Conservation (phyloP, 2,113 vertebrate genomes). For the Hyaena hyaena region DNA sequence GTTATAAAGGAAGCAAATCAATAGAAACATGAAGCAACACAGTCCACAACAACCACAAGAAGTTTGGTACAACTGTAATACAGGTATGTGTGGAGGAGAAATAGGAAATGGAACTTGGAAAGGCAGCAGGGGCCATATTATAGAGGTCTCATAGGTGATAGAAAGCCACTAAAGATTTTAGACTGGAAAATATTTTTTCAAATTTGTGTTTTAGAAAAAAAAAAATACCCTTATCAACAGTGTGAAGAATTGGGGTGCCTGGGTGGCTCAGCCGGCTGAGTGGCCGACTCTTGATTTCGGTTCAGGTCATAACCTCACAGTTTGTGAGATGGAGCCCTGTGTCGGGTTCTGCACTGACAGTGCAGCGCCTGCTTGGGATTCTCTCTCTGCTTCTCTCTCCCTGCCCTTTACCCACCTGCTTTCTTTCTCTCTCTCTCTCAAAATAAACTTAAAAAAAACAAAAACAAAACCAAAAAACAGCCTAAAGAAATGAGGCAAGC, state of each 20-base stretch:
- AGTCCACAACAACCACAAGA: neutral
- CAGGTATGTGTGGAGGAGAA: neutral
- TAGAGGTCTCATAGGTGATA: neutral
- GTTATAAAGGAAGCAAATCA: constrained; percentile 13
- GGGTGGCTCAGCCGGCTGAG: too few relatives aligned
- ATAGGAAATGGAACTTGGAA: neutral
- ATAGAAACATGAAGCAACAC: neutral
- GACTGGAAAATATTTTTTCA: neutral
- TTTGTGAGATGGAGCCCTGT: too few relatives aligned
- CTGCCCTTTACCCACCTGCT: too few relatives aligned
- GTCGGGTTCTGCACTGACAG: too few relatives aligned
- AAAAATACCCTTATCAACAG: neutral
- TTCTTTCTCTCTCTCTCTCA: too few relatives aligned
- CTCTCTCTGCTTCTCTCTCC: too few relatives aligned
- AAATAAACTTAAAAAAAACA: too few relatives aligned
- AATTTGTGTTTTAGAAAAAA: neutral
- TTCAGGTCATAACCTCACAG: too few relatives aligned
- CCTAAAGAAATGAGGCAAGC: constrained; percentile 20
- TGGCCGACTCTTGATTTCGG: too few relatives aligned
- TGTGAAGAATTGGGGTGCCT: neutral
- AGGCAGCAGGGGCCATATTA: neutral
- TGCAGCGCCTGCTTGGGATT: too few relatives aligned
- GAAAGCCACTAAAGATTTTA: neutral
- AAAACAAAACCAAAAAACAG: neutral
- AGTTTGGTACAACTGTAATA: neutral